Percentiles rank a stretch among this genome's conserved stretches.
These are phyloP conservation scores for Gallinago paraguaiae DNA, from an alignment of 2,113 vertebrate genomes.

Conservation along the genomic window DNA sequence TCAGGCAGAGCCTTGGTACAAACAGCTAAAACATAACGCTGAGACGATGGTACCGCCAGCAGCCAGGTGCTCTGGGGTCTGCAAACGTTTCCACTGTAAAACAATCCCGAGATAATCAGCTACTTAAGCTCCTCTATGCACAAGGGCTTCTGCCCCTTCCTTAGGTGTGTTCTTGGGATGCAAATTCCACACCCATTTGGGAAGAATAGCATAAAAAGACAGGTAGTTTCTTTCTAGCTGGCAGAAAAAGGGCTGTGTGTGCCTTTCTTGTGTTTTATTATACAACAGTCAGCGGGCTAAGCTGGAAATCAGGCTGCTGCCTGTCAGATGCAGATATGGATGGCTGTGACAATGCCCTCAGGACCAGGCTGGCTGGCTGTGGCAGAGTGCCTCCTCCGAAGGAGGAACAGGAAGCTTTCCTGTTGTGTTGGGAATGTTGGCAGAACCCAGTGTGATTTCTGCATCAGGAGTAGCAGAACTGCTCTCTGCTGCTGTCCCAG, in stretches of 20 bases:
- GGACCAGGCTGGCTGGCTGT: not conserved
- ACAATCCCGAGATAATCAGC: not conserved
- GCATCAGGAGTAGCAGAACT: not conserved
- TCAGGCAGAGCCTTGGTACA: not conserved
- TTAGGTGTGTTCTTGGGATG: not conserved
- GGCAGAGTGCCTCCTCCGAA: not conserved
- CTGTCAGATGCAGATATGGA: not conserved
- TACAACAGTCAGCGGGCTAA: not conserved
- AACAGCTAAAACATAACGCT: not conserved
- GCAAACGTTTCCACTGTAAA: not conserved
- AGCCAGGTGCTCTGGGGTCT: not conserved
- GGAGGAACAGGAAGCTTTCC: not conserved
- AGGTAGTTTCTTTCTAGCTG: not conserved
- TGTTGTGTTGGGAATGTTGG: not conserved
- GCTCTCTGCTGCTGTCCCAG: not conserved
- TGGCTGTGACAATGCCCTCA: not conserved
- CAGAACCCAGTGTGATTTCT: not conserved
- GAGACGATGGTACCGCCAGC: not conserved
- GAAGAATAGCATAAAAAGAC: fast-evolving
- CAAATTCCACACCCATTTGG: not conserved
- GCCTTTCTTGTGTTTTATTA: not conserved
- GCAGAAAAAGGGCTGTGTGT: not conserved
- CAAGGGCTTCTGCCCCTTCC: not conserved
- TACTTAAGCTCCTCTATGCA: not conserved
- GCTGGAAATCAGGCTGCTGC: constrained; percentile 1